These are phyloP conservation scores for Pandemis heparana DNA, from an alignment of 2,888 invertebrate species.

Conservation along the genomic window DNA sequence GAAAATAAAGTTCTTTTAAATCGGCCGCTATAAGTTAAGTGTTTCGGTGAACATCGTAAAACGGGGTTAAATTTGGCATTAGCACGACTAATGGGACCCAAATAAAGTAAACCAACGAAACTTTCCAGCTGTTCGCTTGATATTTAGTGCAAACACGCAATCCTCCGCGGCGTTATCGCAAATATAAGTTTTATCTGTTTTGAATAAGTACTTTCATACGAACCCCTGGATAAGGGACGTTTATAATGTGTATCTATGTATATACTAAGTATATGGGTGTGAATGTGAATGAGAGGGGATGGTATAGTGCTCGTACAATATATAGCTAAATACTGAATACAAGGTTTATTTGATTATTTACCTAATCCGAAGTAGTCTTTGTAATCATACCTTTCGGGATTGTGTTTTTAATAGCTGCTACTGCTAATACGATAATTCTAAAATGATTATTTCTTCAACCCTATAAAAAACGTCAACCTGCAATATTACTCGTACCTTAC, in stretches of 20 bases:
- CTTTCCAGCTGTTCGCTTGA: constrained; percentile 34
- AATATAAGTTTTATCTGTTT: constrained; percentile 10
- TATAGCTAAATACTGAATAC: too few species aligned
- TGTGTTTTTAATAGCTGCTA: too few species aligned
- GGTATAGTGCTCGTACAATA: not conserved
- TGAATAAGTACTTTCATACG: constrained; percentile 33
- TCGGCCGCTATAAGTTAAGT: constrained; percentile 6
- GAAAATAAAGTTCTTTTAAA: constrained; percentile 9
- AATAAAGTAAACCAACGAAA: constrained; percentile 39
- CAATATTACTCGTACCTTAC: too few species aligned
- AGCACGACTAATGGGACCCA: constrained; percentile 36
- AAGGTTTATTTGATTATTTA: too few species aligned
- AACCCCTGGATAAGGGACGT: constrained; percentile 38
- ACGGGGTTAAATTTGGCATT: constrained; percentile 40
- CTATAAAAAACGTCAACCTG: too few species aligned
- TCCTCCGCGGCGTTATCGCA: constrained; percentile 23
- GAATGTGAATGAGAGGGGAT: not conserved
- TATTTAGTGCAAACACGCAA: constrained; percentile 40
- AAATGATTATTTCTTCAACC: too few species aligned
- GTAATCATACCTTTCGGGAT: too few species aligned
- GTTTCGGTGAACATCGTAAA: constrained; percentile 24
- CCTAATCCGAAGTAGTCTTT: too few species aligned
- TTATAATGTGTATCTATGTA: not conserved
- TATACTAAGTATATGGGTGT: not conserved
- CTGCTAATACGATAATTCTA: too few species aligned